Percentiles rank a stretch among this genome's conserved stretches.
Evolutionary conservation across 2,113 vertebrate species (phyloP).

Genomic region (Semicossyphus pulcher): DNA sequence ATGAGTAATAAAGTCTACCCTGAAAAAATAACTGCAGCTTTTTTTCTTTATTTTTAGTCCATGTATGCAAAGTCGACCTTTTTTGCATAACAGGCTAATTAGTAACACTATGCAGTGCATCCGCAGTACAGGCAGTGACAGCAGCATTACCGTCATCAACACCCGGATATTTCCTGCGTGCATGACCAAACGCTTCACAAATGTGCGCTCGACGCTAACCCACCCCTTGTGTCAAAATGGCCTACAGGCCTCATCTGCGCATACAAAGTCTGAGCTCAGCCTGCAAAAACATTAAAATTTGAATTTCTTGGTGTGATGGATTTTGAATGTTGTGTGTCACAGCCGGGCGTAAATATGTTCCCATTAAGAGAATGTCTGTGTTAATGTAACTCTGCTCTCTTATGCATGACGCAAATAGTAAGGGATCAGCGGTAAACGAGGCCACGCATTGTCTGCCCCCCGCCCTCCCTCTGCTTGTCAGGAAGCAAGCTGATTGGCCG

Average conservation of each 20-base stretch:
- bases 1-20: constrained; percentile 65
- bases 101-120: not conserved
- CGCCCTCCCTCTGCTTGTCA: constrained; percentile 83
- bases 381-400: constrained; percentile 72
- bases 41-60: not conserved
- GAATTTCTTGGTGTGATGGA: not conserved
- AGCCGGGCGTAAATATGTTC: not conserved
- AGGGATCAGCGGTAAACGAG: constrained; percentile 84
- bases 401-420: constrained; percentile 85
- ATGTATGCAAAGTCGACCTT: not conserved
- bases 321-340: not conserved
- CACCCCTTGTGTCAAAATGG: constrained; percentile 75
- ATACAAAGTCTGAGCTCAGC: constrained; percentile 30
- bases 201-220: constrained; percentile 41
- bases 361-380: constrained; percentile 25
- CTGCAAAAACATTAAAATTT: not conserved
- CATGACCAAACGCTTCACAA: constrained; percentile 42
- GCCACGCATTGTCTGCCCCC: constrained; percentile 86
- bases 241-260: constrained; percentile 76
- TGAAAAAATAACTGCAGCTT: constrained; percentile 36
- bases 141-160: not conserved
- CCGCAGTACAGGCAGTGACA: not conserved
- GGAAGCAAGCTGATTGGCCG: constrained; percentile 88
- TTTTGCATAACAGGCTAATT: constrained; percentile 11
- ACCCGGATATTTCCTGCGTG: constrained; percentile 48